These are phyloP conservation scores for Sinosuthora webbiana DNA, from an alignment of 2,113 vertebrate species.

Conservation along the genomic window DNA sequence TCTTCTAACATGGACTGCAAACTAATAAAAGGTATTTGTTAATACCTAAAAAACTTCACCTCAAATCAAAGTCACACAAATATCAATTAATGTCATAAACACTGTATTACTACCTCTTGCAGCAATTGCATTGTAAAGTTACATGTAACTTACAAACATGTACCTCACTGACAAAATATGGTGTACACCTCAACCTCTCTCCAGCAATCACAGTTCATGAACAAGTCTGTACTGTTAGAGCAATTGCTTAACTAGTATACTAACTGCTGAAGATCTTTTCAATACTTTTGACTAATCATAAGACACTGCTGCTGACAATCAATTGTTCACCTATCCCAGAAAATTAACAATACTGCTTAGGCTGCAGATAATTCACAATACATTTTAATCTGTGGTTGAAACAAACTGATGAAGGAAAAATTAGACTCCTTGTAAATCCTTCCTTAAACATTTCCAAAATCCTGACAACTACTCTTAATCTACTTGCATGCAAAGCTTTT, in stretches of 20 bases:
- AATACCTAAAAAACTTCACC: not conserved
- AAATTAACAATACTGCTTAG: not conserved
- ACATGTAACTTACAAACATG: not conserved
- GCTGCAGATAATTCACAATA: not conserved
- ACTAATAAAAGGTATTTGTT: slow-evolving; percentile 67
- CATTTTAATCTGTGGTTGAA: not conserved
- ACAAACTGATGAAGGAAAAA: not conserved
- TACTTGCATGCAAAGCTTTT: not conserved
- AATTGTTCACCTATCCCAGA: not conserved
- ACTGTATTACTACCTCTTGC: not conserved
- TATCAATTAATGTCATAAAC: not conserved
- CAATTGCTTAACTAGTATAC: not conserved
- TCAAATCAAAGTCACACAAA: not conserved
- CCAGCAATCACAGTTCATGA: not conserved
- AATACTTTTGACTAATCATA: not conserved
- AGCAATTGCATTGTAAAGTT: not conserved
- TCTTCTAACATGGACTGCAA: slow-evolving; percentile 92
- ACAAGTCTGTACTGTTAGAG: not conserved
- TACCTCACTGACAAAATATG: not conserved
- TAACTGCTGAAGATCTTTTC: not conserved
- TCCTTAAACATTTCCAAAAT: not conserved
- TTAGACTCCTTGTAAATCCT: not conserved
- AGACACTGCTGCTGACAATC: not conserved
- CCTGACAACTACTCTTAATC: not conserved
- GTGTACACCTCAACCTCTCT: not conserved